Evolutionary conservation across 2,888 invertebrate genomes (phyloP).

Genomic region (Lagria hirta): DNA sequence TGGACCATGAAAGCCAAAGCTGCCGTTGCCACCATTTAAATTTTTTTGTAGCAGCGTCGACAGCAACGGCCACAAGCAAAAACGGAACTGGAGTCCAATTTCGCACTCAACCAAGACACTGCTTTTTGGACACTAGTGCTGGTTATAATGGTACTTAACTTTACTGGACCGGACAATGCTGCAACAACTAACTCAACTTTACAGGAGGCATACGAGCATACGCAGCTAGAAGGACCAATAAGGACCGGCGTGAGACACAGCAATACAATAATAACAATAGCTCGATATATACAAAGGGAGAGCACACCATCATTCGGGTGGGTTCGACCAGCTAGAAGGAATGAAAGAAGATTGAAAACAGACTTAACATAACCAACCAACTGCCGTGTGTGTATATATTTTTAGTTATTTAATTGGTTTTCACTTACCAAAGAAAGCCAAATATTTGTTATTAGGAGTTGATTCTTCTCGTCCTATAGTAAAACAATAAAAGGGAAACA

Average conservation of each 20-base stretch:
- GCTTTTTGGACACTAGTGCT: slow-evolving; percentile 20
- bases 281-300: slow-evolving; percentile 38
- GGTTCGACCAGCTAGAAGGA: slow-evolving; percentile 45
- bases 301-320: slow-evolving; percentile 46
- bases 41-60: slow-evolving; percentile 7
- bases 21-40: slow-evolving; percentile 12
- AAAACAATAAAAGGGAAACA: slow-evolving; percentile 74
- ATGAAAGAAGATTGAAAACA: slow-evolving; percentile 44
- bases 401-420: slow-evolving; percentile 55
- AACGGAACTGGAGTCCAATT: slow-evolving; percentile 18
- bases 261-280: slow-evolving; percentile 37
- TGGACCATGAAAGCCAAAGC: slow-evolving; percentile 21
- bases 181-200: slow-evolving; percentile 48
- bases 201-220: slow-evolving; percentile 43
- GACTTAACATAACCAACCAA: slow-evolving; percentile 47
- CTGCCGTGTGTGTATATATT: slow-evolving; percentile 55
- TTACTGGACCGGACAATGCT: slow-evolving; percentile 37
- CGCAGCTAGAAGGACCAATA: slow-evolving; percentile 37
- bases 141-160: slow-evolving; percentile 26
- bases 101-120: slow-evolving; percentile 22
- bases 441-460: slow-evolving; percentile 92
- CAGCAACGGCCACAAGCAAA: slow-evolving; percentile 24
- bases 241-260: slow-evolving; percentile 36
- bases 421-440: slow-evolving; percentile 94
- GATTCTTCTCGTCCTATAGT: slow-evolving; percentile 92